Base-by-base conservation (phyloP, 2,888 invertebrate genomes). In the Mechanitis mazaeus region DNA sequence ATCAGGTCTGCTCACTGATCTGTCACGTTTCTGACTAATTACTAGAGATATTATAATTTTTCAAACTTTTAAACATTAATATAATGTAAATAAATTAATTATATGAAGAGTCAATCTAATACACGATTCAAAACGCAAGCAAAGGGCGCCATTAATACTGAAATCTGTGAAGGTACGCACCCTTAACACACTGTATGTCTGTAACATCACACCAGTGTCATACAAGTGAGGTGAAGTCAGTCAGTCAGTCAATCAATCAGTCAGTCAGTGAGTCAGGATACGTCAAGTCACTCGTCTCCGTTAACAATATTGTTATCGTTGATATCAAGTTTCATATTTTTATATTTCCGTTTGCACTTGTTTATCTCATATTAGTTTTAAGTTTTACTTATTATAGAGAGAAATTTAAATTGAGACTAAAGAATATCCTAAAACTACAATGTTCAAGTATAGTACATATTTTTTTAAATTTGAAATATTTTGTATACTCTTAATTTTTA, bases 231-330 rank as follows among this genome's bases (percentile, higher is more conserved):
- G 38, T 11, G 54, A 50, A 55, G 60, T 56, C 33, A 57, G 61
- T 61, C 53, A 64, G 64, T 56, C 56, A 59, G 64, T 56, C 56
- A 59, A 50, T 58, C 59, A 54, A 56, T 62, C 64, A 55, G 60
- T 60, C 56, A 57, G 58, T 54, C 55, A 54, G 20, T 42, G 55
- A 45, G 54, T 54, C 64, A 56, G 53, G 50, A 55, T 45, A n/a
- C 46, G 35, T 59, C 59, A 45, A 45, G n/a, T 7, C 20, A 35
- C 53, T 33, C 53, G 20, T 31, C 35, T 50, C 55, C 45, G 47
- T 59, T 59, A 60, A 58, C 55, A 61, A 58, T 42, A 53, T 56
- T 50, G 59, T 59, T 59, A 56, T 31, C 54, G 54, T 42, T 9
- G 6, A 28, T 50, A 1, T 11, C 7, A 28, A 28, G 31, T 50